These are phyloP conservation scores for Calliopum simillimum DNA, from an alignment of 2,888 invertebrate genomes.

Conservation along the genomic window DNA sequence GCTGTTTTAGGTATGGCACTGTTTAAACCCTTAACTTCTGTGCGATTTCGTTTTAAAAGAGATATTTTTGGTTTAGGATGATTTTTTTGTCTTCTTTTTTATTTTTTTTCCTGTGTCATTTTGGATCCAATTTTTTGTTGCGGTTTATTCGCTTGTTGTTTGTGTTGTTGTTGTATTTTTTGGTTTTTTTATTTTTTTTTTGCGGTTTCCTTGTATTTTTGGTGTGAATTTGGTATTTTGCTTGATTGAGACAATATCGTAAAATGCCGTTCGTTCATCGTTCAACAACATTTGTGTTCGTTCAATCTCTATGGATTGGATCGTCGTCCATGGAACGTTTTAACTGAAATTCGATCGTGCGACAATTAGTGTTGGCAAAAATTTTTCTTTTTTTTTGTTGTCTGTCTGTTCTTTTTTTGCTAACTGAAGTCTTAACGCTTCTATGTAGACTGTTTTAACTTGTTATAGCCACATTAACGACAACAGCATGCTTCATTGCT, in stretches of 20 bases:
- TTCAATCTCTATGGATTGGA: not conserved
- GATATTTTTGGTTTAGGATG: slow-evolving; percentile 9
- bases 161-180: slow-evolving; percentile 12
- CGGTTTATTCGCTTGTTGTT: not conserved
- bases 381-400: slow-evolving; percentile 12
- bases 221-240: slow-evolving; percentile 32
- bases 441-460: slow-evolving; percentile 6
- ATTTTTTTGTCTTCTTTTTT: not conserved
- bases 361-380: slow-evolving; percentile 33
- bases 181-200: slow-evolving; percentile 22
- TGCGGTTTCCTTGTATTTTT: slow-evolving; percentile 18
- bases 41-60: slow-evolving; percentile 14
- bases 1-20: no score
- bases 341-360: slow-evolving; percentile 33
- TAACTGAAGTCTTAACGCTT: not conserved
- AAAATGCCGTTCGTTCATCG: slow-evolving; percentile 49
- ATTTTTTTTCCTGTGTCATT: not conserved
- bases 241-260: slow-evolving; percentile 63
- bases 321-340: slow-evolving; percentile 27
- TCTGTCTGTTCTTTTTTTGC: not conserved
- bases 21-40: no score
- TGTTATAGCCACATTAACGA: slow-evolving; percentile 5
- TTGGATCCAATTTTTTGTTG: slow-evolving; percentile 10
- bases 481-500: not conserved
- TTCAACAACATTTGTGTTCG: no score